Conservation (phyloP, 2,888 invertebrate species). For the Leptura quadrifasciata region DNA sequence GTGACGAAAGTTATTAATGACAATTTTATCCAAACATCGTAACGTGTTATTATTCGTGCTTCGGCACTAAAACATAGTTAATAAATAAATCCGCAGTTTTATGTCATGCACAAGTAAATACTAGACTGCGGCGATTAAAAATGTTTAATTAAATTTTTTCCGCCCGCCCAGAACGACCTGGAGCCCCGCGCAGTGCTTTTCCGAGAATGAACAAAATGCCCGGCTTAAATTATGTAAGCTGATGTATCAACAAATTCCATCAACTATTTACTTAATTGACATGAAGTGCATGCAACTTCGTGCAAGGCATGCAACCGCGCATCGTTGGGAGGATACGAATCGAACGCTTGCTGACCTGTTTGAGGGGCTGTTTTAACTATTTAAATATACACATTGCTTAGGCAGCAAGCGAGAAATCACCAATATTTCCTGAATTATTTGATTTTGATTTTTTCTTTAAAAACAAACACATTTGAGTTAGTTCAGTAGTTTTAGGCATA, state of each 20-base stretch:
- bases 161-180: neutral
- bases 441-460: too few species aligned
- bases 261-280: conserved; percentile 45
- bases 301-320: conserved; percentile 45
- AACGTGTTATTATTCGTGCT: conserved; percentile 25
- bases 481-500: too few species aligned
- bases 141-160: neutral
- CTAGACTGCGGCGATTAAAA: neutral
- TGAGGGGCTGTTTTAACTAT: neutral
- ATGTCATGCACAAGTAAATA: conserved; percentile 16
- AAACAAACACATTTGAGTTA: too few species aligned
- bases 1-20: conserved; percentile 27
- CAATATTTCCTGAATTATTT: too few species aligned
- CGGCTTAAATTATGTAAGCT: conserved; percentile 31
- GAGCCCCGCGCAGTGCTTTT: conserved; percentile 16
- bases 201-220: conserved; percentile 33
- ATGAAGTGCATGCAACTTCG: conserved; percentile 41
- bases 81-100: conserved; percentile 19
- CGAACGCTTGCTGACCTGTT: conserved; percentile 28
- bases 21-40: conserved; percentile 21
- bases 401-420: too few species aligned
- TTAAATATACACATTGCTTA: neutral
- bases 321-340: conserved; percentile 42
- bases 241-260: conserved; percentile 43
- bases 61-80: conserved; percentile 28